Percentiles rank a stretch among this genome's conserved stretches.
Evolutionary conservation across 2,113 vertebrate genomes (phyloP).

Genomic region (Paramormyrops kingsleyae): DNA sequence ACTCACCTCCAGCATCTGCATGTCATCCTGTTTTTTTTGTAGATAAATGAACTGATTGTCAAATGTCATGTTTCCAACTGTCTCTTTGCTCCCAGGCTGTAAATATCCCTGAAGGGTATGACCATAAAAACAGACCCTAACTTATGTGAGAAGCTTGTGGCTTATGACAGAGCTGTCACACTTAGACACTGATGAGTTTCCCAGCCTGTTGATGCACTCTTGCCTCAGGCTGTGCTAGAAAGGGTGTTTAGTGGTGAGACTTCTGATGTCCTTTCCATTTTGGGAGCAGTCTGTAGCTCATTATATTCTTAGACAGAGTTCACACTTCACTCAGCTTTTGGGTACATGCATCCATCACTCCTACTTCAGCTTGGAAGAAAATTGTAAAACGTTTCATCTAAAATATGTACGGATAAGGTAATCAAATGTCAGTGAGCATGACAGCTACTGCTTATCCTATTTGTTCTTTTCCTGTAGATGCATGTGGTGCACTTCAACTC

Average conservation of each 20-base stretch:
- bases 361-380: neutral
- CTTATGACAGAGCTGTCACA: neutral
- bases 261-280: neutral
- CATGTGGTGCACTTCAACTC: conserved; percentile 93
- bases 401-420: neutral
- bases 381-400: neutral
- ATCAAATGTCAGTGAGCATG: neutral
- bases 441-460: neutral
- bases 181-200: neutral
- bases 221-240: neutral
- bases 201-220: neutral
- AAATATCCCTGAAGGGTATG: neutral
- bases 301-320: neutral
- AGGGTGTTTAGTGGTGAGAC: neutral
- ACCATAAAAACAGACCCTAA: neutral
- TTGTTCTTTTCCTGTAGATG: conserved; percentile 51
- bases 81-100: neutral
- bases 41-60: neutral
- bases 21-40: neutral
- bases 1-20: neutral
- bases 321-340: neutral
- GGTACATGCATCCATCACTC: neutral
- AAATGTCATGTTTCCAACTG: neutral
- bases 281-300: neutral
- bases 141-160: neutral